phyloP scores from a whole-genome alignment of 2,888 invertebrate species.

The Agrochola lota region DNA sequence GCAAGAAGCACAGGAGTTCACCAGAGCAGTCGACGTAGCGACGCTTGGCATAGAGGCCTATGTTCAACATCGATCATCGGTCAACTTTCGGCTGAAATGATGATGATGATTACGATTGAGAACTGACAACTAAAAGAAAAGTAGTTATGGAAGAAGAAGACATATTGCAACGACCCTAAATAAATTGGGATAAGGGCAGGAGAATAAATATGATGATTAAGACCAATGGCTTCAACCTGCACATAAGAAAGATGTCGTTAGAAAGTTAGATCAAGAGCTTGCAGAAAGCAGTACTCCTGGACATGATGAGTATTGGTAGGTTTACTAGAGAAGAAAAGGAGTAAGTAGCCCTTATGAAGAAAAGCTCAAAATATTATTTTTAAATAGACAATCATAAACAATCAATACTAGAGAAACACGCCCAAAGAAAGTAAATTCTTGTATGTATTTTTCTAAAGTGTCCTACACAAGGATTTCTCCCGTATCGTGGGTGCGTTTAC shows the following conservation, averaged over 20 bases:
- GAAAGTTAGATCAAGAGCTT: too few species aligned
- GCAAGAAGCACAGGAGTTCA: background rate
- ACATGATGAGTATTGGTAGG: background rate
- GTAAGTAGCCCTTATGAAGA: background rate
- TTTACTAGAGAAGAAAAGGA: background rate
- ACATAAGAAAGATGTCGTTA: background rate
- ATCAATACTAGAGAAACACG: background rate
- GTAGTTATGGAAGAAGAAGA: background rate
- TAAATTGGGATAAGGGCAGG: too few species aligned
- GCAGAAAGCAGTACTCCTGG: too few species aligned
- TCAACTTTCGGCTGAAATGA: background rate
- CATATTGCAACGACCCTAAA: too few species aligned
- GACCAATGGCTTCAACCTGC: background rate
- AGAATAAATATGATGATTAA: too few species aligned
- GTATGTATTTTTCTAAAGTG: background rate
- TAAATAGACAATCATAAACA: background rate
- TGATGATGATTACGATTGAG: background rate
- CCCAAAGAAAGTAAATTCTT: constrained; percentile 20
- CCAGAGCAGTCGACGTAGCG: background rate
- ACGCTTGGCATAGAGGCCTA: background rate
- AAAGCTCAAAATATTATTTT: background rate
- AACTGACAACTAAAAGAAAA: background rate
- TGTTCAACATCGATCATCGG: background rate
- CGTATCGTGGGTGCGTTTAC: constrained; percentile 5
- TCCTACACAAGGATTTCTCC: constrained; percentile 39